Percentiles rank a stretch among this genome's conserved stretches.
Conservation (phyloP, 2,113 vertebrate species). For the Callithrix jacchus region DNA sequence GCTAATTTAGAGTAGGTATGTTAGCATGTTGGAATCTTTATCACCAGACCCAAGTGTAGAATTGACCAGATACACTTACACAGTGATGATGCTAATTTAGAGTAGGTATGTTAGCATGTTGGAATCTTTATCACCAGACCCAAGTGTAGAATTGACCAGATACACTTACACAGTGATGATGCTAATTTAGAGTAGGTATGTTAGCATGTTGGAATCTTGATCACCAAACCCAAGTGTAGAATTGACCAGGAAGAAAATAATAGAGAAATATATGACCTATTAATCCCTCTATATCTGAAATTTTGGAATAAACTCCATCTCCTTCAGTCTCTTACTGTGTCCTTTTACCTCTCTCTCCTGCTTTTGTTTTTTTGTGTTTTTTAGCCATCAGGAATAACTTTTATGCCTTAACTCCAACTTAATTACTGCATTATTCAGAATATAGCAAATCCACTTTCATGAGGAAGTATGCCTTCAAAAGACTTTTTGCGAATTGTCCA, state of each 20-base stretch:
- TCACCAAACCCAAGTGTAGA: not conserved
- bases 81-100: not conserved
- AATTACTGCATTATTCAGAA: not conserved
- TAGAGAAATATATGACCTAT: not conserved
- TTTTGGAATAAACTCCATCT: not conserved
- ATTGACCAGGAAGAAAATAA: not conserved
- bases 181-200: not conserved
- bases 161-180: not conserved
- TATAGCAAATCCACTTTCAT: not conserved
- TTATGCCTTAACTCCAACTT: not conserved
- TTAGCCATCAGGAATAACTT: not conserved
- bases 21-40: not conserved
- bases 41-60: not conserved
- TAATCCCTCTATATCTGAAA: not conserved
- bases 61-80: not conserved
- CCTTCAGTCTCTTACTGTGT: not conserved
- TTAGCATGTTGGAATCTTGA: not conserved
- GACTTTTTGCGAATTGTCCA: not conserved
- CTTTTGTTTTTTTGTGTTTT: not conserved
- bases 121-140: not conserved
- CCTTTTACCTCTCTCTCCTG: not conserved
- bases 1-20: not conserved
- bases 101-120: not conserved
- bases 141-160: not conserved
- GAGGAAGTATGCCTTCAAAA: not conserved